phyloP scores from a whole-genome alignment of 2,888 invertebrate genomes.

The Drosophila prostipennis region DNA sequence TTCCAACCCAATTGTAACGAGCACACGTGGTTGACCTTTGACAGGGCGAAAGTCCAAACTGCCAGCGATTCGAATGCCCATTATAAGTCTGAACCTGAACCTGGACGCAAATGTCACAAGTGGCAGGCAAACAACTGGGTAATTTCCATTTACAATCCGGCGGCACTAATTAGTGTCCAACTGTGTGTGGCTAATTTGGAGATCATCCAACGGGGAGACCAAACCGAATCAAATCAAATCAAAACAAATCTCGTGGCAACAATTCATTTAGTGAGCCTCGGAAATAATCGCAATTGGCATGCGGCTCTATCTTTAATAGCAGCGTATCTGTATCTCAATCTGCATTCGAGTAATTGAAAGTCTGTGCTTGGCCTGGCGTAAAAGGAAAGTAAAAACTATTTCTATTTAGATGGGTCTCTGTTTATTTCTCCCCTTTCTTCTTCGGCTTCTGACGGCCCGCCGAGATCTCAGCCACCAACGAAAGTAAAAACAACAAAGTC shows the following conservation, averaged over 20 bases:
- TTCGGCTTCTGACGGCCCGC: slow-evolving; percentile 39
- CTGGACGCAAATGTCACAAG: slow-evolving; percentile 31
- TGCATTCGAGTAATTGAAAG: slow-evolving; percentile 69
- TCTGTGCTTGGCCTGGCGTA: slow-evolving; percentile 52
- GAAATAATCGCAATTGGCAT: slow-evolving; percentile 32
- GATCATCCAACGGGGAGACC: slow-evolving; percentile 47
- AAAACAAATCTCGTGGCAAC: slow-evolving; percentile 29
- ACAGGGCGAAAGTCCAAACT: slow-evolving; percentile 54
- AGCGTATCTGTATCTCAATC: slow-evolving; percentile 31
- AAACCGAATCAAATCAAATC: slow-evolving; percentile 10
- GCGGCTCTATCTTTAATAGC: slow-evolving; percentile 16
- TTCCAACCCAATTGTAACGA: slow-evolving; percentile 4
- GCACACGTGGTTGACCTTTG: slow-evolving; percentile 58
- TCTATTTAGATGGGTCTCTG: slow-evolving; percentile 55
- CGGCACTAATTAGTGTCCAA: slow-evolving; percentile 44
- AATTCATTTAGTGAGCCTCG: slow-evolving; percentile 39
- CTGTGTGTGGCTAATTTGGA: slow-evolving; percentile 48
- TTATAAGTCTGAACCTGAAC: slow-evolving; percentile 42
- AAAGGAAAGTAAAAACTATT: slow-evolving; percentile 74
- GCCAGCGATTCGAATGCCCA: slow-evolving; percentile 20
- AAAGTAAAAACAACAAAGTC: slow-evolving; percentile 74
- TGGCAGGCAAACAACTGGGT: slow-evolving; percentile 14
- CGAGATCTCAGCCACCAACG: slow-evolving; percentile 48
- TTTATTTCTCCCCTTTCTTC: slow-evolving; percentile 42
- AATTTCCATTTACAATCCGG: slow-evolving; percentile 26